Base-by-base conservation (phyloP, 2,113 vertebrate genomes). In the Cynocephalus volans region DNA sequence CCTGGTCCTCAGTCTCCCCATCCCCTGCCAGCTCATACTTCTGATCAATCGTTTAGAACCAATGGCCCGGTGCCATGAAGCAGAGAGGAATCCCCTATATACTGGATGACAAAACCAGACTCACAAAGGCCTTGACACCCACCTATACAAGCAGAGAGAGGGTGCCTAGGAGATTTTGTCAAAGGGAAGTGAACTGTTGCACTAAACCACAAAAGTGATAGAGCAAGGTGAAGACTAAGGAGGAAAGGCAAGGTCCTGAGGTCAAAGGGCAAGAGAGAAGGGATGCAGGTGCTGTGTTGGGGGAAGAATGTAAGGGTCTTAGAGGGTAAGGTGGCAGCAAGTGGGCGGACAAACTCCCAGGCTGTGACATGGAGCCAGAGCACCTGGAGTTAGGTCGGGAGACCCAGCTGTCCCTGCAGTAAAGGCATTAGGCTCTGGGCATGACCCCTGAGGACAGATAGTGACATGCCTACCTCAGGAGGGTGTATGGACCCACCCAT, bases 351-450 rank as follows among this genome's bases (percentile, higher is more conserved):
- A 13, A 72, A 69, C 4, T 3, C 21, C 11, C 36, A 45, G 45
- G 33, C 65, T 21, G 26, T 19, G 50, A 10, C 17, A 3, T 28
- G 4, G 36, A 24, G 18, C 21, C 8, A 36, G 0, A 21, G 54
- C 18, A 0, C 15, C 26, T 28, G 6, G 4, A 23, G 4, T 50
- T 7, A 41, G 9, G n/a, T 52, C 80, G 41, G 64, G 19, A 79
- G 2, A 5, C 52, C 10, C 31, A 13, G 1, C 21, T 3, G 50
- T 3, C 6, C 72, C 52, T 9, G 17, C 15, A 65, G 26, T 2
- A 52, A 79, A 52, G 86, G 64, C 17, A 3, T 7, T 54, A 58
- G 36, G 58, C 31, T 60, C 67, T 58, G 62, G 54, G 19, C 11
- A 60, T 1, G 18, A 70, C 31, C 23, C 31, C 23, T 18, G 23